Evolutionary conservation across 2,113 vertebrate species (phyloP).

Genomic region (Paralichthys olivaceus): DNA sequence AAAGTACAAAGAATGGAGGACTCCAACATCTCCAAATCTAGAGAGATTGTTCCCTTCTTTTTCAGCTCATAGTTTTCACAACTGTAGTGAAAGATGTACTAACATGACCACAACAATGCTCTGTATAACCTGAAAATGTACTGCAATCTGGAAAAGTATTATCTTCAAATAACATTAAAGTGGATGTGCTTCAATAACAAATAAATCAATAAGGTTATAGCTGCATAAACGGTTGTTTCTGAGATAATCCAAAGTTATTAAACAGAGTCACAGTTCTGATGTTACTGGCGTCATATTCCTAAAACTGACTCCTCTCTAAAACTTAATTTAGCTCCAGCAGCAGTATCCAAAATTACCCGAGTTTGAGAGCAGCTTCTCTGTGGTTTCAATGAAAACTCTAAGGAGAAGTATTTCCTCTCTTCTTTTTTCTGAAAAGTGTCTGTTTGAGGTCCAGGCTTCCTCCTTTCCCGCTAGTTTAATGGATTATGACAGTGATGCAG

Average conservation of each 20-base stretch:
- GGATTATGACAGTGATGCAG: slow-evolving; percentile 75
- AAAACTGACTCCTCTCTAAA: slow-evolving; percentile 7
- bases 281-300: background rate
- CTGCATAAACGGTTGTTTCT: background rate
- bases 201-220: background rate
- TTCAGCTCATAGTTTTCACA: slow-evolving; percentile 26
- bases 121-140: background rate
- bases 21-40: slow-evolving; percentile 45
- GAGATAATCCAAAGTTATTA: slow-evolving; percentile 3
- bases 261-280: background rate
- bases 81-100: background rate
- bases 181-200: background rate
- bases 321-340: slow-evolving; percentile 13
- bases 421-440: slow-evolving; percentile 49
- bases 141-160: background rate
- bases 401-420: slow-evolving; percentile 25
- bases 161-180: background rate
- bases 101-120: background rate
- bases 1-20: slow-evolving; percentile 33
- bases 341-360: slow-evolving; percentile 21
- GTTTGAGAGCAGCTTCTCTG: slow-evolving; percentile 15
- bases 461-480: slow-evolving; percentile 68
- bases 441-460: slow-evolving; percentile 61
- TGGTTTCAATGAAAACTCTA: slow-evolving; percentile 48
- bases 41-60: slow-evolving; percentile 1